phyloP scores from a whole-genome alignment of 2,888 invertebrate species.

The Drosophila recens region DNA sequence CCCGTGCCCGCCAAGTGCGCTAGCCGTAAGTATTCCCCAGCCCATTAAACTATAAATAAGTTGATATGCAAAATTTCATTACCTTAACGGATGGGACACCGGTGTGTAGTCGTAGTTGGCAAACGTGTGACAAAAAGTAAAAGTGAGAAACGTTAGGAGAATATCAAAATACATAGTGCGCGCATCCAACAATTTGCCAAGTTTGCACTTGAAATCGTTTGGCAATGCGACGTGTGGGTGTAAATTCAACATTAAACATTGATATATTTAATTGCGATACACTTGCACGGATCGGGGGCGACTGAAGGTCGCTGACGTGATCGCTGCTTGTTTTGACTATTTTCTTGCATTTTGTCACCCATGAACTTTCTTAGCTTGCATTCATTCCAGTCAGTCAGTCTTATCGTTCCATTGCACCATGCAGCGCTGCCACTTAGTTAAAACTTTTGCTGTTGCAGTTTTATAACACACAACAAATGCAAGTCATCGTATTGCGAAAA shows the following conservation, averaged over 20 bases:
- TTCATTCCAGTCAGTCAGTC: background rate
- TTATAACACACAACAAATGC: conserved; percentile 22
- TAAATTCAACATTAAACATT: conserved; percentile 16
- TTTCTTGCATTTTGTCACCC: conserved; percentile 29
- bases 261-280: conserved; percentile 38
- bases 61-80: conserved; percentile 13
- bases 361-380: conserved; percentile 47
- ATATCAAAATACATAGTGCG: conserved; percentile 51
- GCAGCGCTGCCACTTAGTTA: conserved; percentile 30
- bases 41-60: conserved; percentile 13
- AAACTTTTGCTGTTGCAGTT: conserved; percentile 7
- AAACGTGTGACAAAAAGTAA: conserved; percentile 64
- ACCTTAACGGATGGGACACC: conserved; percentile 6
- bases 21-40: conserved; percentile 89
- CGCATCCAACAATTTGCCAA: conserved; percentile 46
- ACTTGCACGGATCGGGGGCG: conserved; percentile 17
- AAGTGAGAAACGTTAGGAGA: conserved; percentile 64
- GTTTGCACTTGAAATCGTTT: conserved; percentile 76
- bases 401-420: background rate
- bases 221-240: conserved; percentile 75
- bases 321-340: conserved; percentile 15
- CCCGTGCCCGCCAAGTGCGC: conserved; percentile 93
- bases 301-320: conserved; percentile 72
- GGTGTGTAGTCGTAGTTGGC: conserved; percentile 1
- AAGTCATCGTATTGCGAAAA: conserved; percentile 54